These are phyloP conservation scores for Semicossyphus pulcher DNA, from an alignment of 2,113 vertebrate species.

Conservation along the genomic window DNA sequence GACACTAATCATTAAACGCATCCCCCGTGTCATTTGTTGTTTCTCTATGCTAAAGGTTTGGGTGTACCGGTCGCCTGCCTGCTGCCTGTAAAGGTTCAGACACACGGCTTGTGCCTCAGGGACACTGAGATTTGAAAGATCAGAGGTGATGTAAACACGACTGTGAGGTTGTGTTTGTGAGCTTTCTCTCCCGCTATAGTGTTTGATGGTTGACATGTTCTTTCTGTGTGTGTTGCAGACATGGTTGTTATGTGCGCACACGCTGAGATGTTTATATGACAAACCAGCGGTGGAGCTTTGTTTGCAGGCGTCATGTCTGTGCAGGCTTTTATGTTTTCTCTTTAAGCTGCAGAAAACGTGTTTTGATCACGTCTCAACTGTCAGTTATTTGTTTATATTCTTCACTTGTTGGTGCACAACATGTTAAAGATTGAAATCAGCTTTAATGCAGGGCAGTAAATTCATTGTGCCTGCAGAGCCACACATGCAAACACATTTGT, in stretches of 20 bases:
- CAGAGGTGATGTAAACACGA: background rate
- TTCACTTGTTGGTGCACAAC: background rate
- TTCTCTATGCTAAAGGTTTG: background rate
- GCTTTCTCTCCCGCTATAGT: background rate
- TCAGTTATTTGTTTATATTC: too few relatives aligned
- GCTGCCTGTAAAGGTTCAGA: background rate
- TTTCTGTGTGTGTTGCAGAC: background rate
- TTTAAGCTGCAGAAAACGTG: conserved; percentile 1
- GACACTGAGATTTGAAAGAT: too few relatives aligned
- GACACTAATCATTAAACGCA: background rate
- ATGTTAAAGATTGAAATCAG: background rate
- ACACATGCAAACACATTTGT: too few relatives aligned
- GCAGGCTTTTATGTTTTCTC: conserved; percentile 7
- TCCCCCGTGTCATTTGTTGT: too few relatives aligned
- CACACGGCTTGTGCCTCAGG: background rate
- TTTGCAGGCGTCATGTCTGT: background rate
- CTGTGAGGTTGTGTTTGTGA: background rate
- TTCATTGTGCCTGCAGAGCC: too few relatives aligned
- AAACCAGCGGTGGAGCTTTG: background rate
- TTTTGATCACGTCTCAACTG: background rate
- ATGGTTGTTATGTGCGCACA: background rate
- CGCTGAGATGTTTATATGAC: background rate
- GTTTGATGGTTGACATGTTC: background rate
- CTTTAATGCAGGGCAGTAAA: too few relatives aligned
- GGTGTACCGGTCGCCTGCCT: background rate